Percentiles rank a stretch among this genome's conserved stretches.
Conservation (phyloP, 2,113 vertebrate genomes). For the Machaerirhynchus nigripectus region DNA sequence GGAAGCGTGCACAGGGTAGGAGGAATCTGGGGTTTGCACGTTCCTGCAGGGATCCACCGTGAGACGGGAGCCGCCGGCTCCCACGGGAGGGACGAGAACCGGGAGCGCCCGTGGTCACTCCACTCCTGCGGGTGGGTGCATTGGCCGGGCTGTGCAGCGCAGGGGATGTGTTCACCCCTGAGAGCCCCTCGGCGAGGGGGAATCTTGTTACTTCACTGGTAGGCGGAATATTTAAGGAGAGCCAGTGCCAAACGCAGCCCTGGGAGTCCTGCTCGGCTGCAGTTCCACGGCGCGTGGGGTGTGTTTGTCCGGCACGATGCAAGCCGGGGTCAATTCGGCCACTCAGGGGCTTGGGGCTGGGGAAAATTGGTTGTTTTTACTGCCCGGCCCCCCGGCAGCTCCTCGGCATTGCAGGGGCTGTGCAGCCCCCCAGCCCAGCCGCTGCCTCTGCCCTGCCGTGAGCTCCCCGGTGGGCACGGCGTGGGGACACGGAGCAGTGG, state of each 20-base stretch:
- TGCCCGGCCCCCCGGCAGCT: not conserved
- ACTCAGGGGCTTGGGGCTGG: not conserved
- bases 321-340: not conserved
- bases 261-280: accelerated
- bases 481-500: not conserved
- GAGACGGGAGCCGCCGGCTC: not conserved
- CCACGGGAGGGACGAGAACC: accelerated
- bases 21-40: accelerated
- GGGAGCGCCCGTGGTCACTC: accelerated
- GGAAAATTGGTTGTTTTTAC: accelerated
- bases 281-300: accelerated
- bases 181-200: accelerated
- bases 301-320: accelerated
- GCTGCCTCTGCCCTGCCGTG: not conserved
- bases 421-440: not conserved
- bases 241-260: not conserved
- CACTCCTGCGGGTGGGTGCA: accelerated
- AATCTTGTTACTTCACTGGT: not conserved
- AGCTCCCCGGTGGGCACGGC: not conserved
- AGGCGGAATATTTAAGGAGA: not conserved
- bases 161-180: accelerated
- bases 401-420: accelerated
- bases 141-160: not conserved
- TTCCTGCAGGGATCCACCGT: accelerated
- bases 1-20: accelerated